These are phyloP conservation scores for Philonicus albiceps DNA, from an alignment of 2,888 invertebrate species.

Conservation along the genomic window DNA sequence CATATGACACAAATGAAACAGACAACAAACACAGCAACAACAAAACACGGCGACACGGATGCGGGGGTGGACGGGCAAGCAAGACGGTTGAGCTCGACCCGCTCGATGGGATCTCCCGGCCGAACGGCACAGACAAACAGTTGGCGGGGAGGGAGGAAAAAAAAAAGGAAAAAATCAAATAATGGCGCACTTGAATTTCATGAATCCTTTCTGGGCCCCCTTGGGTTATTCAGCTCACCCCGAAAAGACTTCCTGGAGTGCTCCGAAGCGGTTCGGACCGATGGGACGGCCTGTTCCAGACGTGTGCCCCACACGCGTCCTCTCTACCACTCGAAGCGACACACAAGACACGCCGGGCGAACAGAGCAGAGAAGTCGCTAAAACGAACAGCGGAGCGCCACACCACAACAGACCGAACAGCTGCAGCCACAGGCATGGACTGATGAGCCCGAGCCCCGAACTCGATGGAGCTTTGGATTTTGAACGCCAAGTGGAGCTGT, in stretches of 20 bases:
- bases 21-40: constrained; percentile 31
- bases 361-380: background rate
- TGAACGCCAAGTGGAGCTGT: background rate
- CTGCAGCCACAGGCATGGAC: constrained; percentile 31
- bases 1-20: constrained; percentile 37
- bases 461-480: background rate
- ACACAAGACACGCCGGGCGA: constrained; percentile 7
- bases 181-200: constrained; percentile 42
- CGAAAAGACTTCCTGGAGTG: background rate
- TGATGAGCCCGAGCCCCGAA: background rate
- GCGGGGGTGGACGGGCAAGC: background rate
- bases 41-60: background rate
- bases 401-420: background rate
- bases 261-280: constrained; percentile 4
- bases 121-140: constrained; percentile 24
- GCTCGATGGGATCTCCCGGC: background rate
- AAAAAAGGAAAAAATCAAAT: constrained; percentile 34
- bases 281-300: background rate
- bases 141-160: background rate
- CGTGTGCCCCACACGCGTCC: constrained; percentile 19
- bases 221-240: background rate
- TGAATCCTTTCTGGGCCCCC: constrained; percentile 28
- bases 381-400: background rate
- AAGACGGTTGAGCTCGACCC: background rate
- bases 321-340: background rate